These are phyloP conservation scores for Odontamblyopus rebecca DNA, from an alignment of 2,797 vertebrate species.

Conservation along the genomic window DNA sequence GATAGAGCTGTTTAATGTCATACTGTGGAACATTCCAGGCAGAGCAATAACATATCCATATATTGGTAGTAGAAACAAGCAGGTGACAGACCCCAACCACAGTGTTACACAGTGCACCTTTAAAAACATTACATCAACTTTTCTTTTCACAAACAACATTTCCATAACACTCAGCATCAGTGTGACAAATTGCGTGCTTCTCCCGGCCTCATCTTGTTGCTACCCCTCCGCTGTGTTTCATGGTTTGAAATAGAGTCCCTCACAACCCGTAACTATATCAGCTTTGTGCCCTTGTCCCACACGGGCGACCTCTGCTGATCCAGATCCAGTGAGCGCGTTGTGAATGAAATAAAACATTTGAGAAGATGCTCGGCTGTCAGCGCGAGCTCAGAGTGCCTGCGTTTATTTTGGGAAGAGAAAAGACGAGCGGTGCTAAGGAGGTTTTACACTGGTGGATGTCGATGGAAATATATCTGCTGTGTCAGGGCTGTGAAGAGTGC, in stretches of 20 bases:
- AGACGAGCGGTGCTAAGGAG: constrained; percentile 40
- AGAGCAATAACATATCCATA: too few species aligned
- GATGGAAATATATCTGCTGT: constrained; percentile 26
- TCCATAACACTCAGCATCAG: not conserved
- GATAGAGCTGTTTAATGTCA: too few species aligned
- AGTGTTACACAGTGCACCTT: too few species aligned
- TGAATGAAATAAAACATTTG: constrained; percentile 36
- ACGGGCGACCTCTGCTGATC: constrained; percentile 60
- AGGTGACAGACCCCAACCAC: too few species aligned
- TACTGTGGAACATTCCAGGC: too few species aligned
- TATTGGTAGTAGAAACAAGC: too few species aligned
- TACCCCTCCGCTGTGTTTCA: constrained; percentile 9
- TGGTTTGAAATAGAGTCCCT: constrained; percentile 43
- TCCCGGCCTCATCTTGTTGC: not conserved
- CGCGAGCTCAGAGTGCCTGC: constrained; percentile 41
- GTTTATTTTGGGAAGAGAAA: constrained; percentile 58
- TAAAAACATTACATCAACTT: not conserved
- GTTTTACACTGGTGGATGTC: constrained; percentile 28
- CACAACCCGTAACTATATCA: constrained; percentile 55
- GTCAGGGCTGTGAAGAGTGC: too few species aligned
- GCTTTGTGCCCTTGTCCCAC: constrained; percentile 45
- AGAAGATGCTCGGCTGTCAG: constrained; percentile 45
- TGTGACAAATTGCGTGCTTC: not conserved
- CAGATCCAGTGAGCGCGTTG: constrained; percentile 10
- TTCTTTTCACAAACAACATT: not conserved